Base-by-base conservation (phyloP, 2,113 vertebrate species). In the Sander vitreus region DNA sequence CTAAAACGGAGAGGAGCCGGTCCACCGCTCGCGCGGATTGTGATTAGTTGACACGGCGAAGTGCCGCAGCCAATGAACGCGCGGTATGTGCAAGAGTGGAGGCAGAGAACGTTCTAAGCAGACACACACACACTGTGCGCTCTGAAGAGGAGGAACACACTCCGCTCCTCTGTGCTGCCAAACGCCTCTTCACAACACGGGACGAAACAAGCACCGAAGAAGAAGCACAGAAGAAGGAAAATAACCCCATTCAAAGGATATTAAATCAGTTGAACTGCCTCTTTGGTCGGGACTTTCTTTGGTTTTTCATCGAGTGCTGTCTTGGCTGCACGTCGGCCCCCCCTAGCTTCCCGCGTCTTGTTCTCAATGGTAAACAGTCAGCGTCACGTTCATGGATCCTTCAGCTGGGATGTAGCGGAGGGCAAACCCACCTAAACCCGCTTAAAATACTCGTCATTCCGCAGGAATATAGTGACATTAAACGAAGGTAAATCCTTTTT, bases 51-150 rank as follows among this genome's bases (percentile, higher is more conserved):
- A 96, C 92, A 92, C 90, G 92, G 92, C 62, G 23, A 18, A 6
- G 48, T 7, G 50, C 58, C 0, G 63, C 80, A 94, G 88, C 96
- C 96, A 96, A 96, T 96, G 91, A 89, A 92, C 79, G 78, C 79
- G 60, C 78, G 0, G 25, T 6, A 73, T 30, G 83, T 39, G 89
- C 81, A 5, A 57, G 79, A 76, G 76, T 64, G 85, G 87, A 90
- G 86, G 71, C 81, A 71, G 77, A 68, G 65, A 58, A 36, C 2
- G 73, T 58, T 33, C 16, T 5, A 60, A 39, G 47, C 85, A 71
- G 86, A 74, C 81, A 39, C 82, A 82, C 85, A 74, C 81, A 39
- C 82, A 82, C 78, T 81, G 77, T 62, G 79, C 65, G 71, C 68
- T 57, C 68, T 57, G 81, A 36, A 23, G 83, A 70, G 74, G 73